phyloP scores from a whole-genome alignment of 1,140 invertebrate species.

The Diorhabda carinulata region DNA sequence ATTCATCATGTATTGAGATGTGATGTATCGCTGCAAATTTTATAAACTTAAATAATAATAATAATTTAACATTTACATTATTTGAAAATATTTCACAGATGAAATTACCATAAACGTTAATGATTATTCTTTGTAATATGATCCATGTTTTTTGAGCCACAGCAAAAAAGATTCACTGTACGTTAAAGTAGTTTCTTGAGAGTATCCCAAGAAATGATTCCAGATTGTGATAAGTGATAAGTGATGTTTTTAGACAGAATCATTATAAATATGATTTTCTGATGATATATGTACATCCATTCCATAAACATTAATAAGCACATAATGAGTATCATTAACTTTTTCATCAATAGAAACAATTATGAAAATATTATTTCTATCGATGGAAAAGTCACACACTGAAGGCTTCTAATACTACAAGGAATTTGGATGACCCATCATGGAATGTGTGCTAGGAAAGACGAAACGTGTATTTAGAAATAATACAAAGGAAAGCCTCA shows the following conservation, averaged over 20 bases:
- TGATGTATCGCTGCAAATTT: too few species aligned
- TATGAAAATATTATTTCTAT: slow-evolving; percentile 14
- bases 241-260: neutral
- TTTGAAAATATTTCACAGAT: too few species aligned
- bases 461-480: slow-evolving; percentile 21
- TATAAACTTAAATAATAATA: too few species aligned
- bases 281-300: neutral
- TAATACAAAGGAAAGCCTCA: slow-evolving; percentile 30
- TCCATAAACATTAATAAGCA: neutral
- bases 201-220: too few species aligned
- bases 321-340: neutral
- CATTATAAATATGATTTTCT: neutral
- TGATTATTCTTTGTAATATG: too few species aligned
- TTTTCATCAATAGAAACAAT: neutral
- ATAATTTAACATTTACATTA: too few species aligned
- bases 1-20: too few species aligned
- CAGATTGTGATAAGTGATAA: too few species aligned
- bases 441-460: slow-evolving; percentile 28
- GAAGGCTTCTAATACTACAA: slow-evolving; percentile 29
- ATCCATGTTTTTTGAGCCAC: too few species aligned
- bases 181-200: too few species aligned
- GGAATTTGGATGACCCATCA: slow-evolving; percentile 46
- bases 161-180: too few species aligned
- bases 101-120: too few species aligned
- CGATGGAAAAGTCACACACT: slow-evolving; percentile 22